phyloP scores from a whole-genome alignment of 2,113 vertebrate genomes.

The Eptesicus fuscus region DNA sequence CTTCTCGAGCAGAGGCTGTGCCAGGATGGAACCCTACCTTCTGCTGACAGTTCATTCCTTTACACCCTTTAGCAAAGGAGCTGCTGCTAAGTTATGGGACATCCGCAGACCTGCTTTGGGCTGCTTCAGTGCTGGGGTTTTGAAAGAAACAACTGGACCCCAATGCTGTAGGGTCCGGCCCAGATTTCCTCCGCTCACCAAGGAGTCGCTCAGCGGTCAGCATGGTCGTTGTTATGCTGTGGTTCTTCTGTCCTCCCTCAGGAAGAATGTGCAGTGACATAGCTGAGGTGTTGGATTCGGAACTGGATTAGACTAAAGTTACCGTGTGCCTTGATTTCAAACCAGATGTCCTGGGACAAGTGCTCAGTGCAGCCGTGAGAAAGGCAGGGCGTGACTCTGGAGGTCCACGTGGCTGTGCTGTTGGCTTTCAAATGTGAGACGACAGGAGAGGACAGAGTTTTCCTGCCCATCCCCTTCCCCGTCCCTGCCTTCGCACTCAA shows the following conservation, averaged over 20 bases:
- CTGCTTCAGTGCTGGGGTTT: background rate
- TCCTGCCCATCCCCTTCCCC: no score
- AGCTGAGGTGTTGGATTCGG: background rate
- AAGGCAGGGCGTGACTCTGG: background rate
- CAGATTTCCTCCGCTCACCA: accelerated
- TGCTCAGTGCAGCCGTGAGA: accelerated
- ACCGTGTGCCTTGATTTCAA: background rate
- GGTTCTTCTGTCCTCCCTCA: background rate
- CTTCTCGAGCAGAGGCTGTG: background rate
- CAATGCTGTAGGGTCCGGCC: accelerated
- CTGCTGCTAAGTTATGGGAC: background rate
- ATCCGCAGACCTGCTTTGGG: background rate
- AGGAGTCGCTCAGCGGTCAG: accelerated
- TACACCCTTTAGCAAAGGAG: conserved; percentile 1
- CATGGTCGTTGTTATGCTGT: no score
- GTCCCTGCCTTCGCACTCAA: background rate
- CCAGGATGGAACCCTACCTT: conserved; percentile 8
- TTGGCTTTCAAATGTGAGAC: background rate
- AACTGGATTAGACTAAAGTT: background rate
- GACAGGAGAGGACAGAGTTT: background rate
- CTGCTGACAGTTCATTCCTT: conserved; percentile 45
- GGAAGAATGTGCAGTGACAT: background rate
- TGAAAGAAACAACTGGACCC: background rate
- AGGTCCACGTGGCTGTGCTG: accelerated
- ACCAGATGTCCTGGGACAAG: background rate